Evolutionary conservation across 2,797 vertebrate genomes (phyloP).

Genomic region (Masticophis lateralis): DNA sequence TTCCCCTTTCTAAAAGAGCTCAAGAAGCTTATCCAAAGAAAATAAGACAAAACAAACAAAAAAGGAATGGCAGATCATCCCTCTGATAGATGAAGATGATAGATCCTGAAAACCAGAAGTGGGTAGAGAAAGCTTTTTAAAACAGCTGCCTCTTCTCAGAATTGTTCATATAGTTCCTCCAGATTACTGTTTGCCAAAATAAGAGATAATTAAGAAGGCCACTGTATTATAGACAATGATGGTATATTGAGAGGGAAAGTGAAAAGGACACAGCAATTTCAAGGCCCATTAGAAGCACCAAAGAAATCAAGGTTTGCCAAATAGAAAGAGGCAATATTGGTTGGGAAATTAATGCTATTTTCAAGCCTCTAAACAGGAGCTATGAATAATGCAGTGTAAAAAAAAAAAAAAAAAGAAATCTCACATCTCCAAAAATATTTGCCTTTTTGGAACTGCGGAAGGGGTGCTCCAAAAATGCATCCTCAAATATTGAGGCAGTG

Average conservation of each 20-base stretch:
- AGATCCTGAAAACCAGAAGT: conserved; percentile 3
- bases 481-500: not conserved
- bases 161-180: not conserved
- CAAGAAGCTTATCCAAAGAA: not conserved
- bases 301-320: conserved; percentile 51
- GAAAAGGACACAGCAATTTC: conserved; percentile 48
- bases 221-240: not conserved
- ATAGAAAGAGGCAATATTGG: conserved; percentile 45
- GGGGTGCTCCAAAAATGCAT: not conserved
- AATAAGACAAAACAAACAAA: not conserved
- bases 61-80: not conserved
- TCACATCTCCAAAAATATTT: not conserved
- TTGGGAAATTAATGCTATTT: conserved; percentile 53
- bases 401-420: conserved; percentile 12
- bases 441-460: not conserved
- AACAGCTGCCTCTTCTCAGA: not conserved
- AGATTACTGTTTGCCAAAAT: conserved; percentile 24
- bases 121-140: conserved; percentile 3
- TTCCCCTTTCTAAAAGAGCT: not conserved
- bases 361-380: conserved; percentile 51
- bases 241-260: conserved; percentile 24
- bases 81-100: not conserved
- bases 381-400: conserved; percentile 58
- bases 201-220: conserved; percentile 6
- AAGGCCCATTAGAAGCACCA: conserved; percentile 55